Percentiles rank a stretch among this genome's conserved stretches.
Evolutionary conservation across 2,888 invertebrate species (phyloP).

Genomic region (Penaeus monodon): DNA sequence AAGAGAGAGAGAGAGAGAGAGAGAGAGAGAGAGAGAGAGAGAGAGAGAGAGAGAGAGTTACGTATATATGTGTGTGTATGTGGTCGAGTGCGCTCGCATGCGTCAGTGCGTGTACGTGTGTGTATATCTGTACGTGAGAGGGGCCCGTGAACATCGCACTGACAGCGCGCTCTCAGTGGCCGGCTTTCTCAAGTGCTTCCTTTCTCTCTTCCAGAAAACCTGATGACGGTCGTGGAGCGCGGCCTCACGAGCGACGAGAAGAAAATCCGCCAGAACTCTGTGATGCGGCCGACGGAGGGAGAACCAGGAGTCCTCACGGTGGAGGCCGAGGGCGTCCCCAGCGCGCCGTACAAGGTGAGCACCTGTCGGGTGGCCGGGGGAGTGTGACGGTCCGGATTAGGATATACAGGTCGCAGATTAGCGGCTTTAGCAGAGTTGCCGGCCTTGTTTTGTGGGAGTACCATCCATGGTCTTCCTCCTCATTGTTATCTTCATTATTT

Average conservation of each 20-base stretch:
- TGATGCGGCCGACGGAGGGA: conserved; percentile 34
- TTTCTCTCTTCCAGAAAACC: background rate
- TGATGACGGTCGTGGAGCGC: conserved; percentile 31
- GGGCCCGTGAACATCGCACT: no score
- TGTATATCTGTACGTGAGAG: background rate
- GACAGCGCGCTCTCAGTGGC: background rate
- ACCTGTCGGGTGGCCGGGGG: background rate
- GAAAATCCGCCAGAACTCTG: conserved; percentile 5
- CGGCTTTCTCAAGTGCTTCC: background rate
- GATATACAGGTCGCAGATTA: no score
- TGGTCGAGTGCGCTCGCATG: no score
- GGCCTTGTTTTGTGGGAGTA: no score
- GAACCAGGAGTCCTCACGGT: conserved; percentile 34
- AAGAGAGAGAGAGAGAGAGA: background rate
- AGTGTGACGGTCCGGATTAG: no score
- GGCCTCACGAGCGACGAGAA: conserved; percentile 20
- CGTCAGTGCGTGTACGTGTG: no score
- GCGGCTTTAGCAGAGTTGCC: no score
- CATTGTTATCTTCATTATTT: no score
- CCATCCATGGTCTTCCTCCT: no score
- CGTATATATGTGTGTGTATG: background rate
- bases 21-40: background rate
- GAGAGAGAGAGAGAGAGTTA: background rate
- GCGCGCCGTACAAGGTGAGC: conserved; percentile 43
- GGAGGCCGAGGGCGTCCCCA: conserved; percentile 43